A percentile compares a stretch with the other conserved stretches of the same genome.
Evolutionary conservation across 1,140 invertebrate species (phyloP).

Genomic region (Tetramorium parvispinum): DNA sequence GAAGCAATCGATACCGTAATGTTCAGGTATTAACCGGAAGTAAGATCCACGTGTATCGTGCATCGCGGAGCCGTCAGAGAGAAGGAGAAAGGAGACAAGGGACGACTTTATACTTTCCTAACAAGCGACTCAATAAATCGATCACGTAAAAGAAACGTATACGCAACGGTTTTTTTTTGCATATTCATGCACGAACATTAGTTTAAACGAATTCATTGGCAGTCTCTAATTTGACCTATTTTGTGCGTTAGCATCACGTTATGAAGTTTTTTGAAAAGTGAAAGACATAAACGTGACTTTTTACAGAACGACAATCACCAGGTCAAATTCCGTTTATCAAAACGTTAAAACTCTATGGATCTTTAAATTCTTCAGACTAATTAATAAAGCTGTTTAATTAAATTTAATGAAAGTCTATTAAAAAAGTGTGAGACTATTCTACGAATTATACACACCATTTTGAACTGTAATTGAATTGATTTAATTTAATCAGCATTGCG

Average conservation of each 20-base stretch:
- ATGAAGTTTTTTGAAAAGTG: not conserved
- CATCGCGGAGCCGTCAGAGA: constrained; percentile 68
- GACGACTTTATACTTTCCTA: constrained; percentile 68
- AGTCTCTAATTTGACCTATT: not conserved
- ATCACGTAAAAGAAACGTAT: constrained; percentile 77
- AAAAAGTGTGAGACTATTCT: not conserved
- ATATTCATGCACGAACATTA: constrained; percentile 65
- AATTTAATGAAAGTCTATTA: not conserved
- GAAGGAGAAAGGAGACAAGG: constrained; percentile 29
- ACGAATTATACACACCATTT: not conserved
- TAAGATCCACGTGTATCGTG: constrained; percentile 75
- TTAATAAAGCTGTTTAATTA: not conserved
- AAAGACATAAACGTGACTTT: not conserved
- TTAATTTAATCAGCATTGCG: not conserved
- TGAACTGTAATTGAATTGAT: not conserved
- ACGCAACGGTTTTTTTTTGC: constrained; percentile 67
- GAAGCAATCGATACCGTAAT: constrained; percentile 82
- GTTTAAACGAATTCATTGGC: constrained; percentile 49
- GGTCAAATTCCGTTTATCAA: not conserved
- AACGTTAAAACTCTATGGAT: not conserved
- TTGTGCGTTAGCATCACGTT: not conserved
- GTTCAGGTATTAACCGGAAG: constrained; percentile 80
- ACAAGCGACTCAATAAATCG: constrained; percentile 72
- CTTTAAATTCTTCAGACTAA: not conserved
- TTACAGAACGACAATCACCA: not conserved